Base-by-base conservation (phyloP, 1,140 invertebrate genomes). In the Carposina sasakii region DNA sequence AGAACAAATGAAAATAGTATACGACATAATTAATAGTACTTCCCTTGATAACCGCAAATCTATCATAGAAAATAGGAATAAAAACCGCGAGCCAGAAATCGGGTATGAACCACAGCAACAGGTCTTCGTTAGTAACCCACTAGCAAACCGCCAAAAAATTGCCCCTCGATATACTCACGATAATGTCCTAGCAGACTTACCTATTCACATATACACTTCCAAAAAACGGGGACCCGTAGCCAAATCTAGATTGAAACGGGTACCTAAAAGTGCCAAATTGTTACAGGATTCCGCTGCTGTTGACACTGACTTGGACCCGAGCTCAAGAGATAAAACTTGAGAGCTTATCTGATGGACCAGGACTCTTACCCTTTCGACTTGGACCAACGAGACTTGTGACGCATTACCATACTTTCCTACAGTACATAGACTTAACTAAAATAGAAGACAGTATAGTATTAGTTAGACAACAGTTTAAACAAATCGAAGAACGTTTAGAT, bases 161-260 rank as follows among this genome's bases (percentile, higher is more conserved):
- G 54, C 56, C 2, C 42, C 59, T 8, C 56, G 55, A 2, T 61
- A 52, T 33, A 60, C 55, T 2, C 48, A 52, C 9, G 55, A 63
- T 26, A 60, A 23, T 17, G 52, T 66, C 1, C 23, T 60, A 8
- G 54, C 54, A 10, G 49, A 66, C 33, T 37, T 67, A 8, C 60
- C 57, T 16, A 60, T 60, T 3, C 54, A 66, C 31, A 63, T 60
- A 17, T 63, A 67, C n/a, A 60, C 57, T 0, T 48, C 41, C 0
- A 63, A 54, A 41, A 60, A 67, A 39, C 31, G 33, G 16, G 48
- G 56, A 1, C 52, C 41, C 13, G 34, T 61, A 26, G 47, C 58
- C 8, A 63, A 63, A 26, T 52, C 47, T 15, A 37, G 48, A 0
- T 39, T 60, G 1, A 63, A 66, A 33, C 48, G 63, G 19, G 22